These are phyloP conservation scores for Brachylomia viminalis DNA, from an alignment of 2,888 invertebrate species.

Conservation along the genomic window DNA sequence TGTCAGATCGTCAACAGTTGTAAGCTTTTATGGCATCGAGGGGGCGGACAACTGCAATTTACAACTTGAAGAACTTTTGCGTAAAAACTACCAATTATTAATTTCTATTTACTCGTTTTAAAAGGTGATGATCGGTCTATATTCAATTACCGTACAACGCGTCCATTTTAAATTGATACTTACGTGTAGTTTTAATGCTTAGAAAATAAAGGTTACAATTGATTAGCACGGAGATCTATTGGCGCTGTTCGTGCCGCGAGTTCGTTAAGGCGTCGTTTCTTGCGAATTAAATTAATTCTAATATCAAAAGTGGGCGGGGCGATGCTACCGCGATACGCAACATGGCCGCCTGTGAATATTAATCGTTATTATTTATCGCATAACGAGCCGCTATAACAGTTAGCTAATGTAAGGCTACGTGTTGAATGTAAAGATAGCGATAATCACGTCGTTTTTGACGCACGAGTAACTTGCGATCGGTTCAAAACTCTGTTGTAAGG, in stretches of 20 bases:
- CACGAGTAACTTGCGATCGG: constrained; percentile 42
- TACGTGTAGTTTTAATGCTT: constrained; percentile 25
- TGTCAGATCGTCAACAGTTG: constrained; percentile 48
- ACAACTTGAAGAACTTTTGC: constrained; percentile 50
- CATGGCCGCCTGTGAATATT: constrained; percentile 79
- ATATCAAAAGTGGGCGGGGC: constrained; percentile 80
- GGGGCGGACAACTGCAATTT: constrained; percentile 50
- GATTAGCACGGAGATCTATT: constrained; percentile 44
- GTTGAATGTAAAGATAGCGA: constrained; percentile 64
- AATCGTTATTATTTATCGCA: constrained; percentile 81
- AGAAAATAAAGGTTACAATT: constrained; percentile 65
- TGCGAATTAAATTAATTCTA: constrained; percentile 77
- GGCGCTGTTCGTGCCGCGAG: constrained; percentile 42
- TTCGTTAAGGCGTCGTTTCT: constrained; percentile 67
- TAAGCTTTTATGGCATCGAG: constrained; percentile 43
- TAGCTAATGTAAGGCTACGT: constrained; percentile 67
- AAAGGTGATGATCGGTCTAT: constrained; percentile 60
- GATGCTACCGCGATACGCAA: constrained; percentile 83
- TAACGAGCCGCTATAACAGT: constrained; percentile 74
- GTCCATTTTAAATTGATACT: constrained; percentile 33
- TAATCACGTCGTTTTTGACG: constrained; percentile 51
- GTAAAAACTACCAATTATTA: constrained; percentile 60
- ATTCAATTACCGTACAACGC: constrained; percentile 55
- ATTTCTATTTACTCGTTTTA: constrained; percentile 59
- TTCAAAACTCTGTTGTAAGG: constrained; percentile 40